Percentiles rank a stretch among this genome's conserved stretches.
These are phyloP conservation scores for Sturmia bella DNA, from an alignment of 2,888 invertebrate genomes.

Conservation along the genomic window DNA sequence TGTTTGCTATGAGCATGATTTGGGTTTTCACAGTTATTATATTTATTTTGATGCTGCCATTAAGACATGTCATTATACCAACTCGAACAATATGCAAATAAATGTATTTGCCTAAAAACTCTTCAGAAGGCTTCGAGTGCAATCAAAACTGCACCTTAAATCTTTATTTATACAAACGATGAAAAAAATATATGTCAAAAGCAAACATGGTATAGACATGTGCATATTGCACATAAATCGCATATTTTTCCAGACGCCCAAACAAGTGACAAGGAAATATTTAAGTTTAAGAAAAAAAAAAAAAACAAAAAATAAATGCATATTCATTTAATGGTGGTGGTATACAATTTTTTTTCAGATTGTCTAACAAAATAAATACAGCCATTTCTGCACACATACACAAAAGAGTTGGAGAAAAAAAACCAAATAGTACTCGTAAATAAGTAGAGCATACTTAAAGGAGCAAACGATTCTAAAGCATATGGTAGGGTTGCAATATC, in stretches of 20 bases:
- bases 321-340: constrained; percentile 1
- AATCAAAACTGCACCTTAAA: constrained; percentile 10
- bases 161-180: constrained; percentile 19
- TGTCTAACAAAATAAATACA: neutral
- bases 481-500: too few species aligned
- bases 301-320: neutral
- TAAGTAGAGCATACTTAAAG: constrained; percentile 12
- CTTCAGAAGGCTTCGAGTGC: constrained; percentile 10
- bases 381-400: neutral
- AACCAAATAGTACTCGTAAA: neutral
- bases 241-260: constrained; percentile 3
- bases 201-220: too few species aligned
- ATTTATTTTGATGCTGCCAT: too few species aligned
- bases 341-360: neutral
- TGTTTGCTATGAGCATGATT: too few species aligned
- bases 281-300: constrained; percentile 6
- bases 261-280: constrained; percentile 22
- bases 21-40: too few species aligned
- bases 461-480: neutral
- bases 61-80: too few species aligned
- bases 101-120: constrained; percentile 22
- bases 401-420: neutral
- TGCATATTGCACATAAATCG: neutral
- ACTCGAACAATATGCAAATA: constrained; percentile 12
- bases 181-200: constrained; percentile 28